Percentiles rank a stretch among this genome's conserved stretches.
Evolutionary conservation across 2,113 vertebrate genomes (phyloP).

Genomic region (Malaclemys terrapin): DNA sequence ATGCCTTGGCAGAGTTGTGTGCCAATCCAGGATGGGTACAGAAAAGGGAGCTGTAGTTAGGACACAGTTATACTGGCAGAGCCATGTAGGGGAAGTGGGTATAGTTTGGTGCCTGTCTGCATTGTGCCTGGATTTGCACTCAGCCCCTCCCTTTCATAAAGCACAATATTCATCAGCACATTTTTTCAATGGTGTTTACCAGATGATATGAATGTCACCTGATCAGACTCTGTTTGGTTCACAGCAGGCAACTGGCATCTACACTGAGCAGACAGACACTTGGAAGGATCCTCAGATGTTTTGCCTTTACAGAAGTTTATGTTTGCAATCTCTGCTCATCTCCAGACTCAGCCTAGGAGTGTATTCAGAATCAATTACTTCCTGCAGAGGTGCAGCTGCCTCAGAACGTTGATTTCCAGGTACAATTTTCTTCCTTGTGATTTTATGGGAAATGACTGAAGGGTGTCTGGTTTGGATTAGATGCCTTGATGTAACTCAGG

Average conservation of each 20-base stretch:
- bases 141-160: too few species aligned
- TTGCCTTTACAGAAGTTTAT: background rate
- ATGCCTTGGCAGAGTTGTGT: background rate
- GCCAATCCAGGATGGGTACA: background rate
- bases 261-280: background rate
- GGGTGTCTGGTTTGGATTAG: background rate
- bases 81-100: too few species aligned
- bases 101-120: too few species aligned
- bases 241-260: background rate
- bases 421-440: background rate
- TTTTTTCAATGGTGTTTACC: too few species aligned
- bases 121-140: too few species aligned
- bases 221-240: background rate
- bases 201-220: background rate
- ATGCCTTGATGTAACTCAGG: background rate
- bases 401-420: background rate
- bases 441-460: background rate
- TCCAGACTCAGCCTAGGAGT: background rate
- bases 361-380: background rate
- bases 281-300: background rate
- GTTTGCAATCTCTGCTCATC: background rate
- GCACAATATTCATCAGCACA: too few species aligned
- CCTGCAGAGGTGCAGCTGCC: background rate
- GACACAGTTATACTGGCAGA: too few species aligned
- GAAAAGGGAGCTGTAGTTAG: too few species aligned